Evolutionary conservation across 2,797 vertebrate genomes (phyloP).

Genomic region (Hypotaenidia philippensis): DNA sequence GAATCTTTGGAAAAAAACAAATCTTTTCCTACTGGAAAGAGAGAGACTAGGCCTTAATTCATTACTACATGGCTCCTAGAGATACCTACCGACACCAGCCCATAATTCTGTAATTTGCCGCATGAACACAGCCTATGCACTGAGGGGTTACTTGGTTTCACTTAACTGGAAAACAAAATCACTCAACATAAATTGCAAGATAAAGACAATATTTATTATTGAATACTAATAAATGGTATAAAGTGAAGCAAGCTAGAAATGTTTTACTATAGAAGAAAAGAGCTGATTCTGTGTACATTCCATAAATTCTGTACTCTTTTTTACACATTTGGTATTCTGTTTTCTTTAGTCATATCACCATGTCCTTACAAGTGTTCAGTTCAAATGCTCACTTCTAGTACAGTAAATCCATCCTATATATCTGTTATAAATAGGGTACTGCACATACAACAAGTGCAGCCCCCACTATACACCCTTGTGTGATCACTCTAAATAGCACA

Average conservation of each 20-base stretch:
- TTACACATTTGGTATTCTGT: not conserved
- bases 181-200: not conserved
- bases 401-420: constrained; percentile 71
- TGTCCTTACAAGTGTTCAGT: constrained; percentile 43
- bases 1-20: not conserved
- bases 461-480: constrained; percentile 37
- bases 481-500: constrained; percentile 56
- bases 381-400: constrained; percentile 34
- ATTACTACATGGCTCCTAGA: not conserved
- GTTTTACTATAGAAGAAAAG: not conserved
- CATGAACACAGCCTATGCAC: not conserved
- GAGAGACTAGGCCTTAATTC: not conserved
- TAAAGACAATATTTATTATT: not conserved
- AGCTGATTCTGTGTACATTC: not conserved
- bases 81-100: not conserved
- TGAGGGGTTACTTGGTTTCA: not conserved
- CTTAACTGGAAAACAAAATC: not conserved
- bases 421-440: constrained; percentile 69
- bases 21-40: not conserved
- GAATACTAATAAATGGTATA: not conserved
- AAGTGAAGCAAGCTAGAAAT: not conserved
- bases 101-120: not conserved
- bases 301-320: not conserved
- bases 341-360: not conserved
- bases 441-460: constrained; percentile 57